These are phyloP conservation scores for Galerucella pusilla DNA, from an alignment of 2,888 invertebrate species.

Conservation along the genomic window DNA sequence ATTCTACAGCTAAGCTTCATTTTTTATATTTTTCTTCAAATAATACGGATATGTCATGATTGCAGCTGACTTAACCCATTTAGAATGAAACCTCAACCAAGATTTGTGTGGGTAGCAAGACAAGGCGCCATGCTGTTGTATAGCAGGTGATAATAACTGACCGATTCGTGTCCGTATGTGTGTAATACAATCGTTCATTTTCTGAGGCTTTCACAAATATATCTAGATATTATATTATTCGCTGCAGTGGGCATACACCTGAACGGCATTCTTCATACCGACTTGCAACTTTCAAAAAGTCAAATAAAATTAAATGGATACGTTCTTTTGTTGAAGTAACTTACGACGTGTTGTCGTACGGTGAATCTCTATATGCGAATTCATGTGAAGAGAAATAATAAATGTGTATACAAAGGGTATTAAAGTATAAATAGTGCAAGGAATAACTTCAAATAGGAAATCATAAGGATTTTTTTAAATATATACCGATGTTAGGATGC, in stretches of 20 bases:
- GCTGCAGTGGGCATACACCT: slow-evolving; percentile 13
- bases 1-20: too few species aligned
- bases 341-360: slow-evolving; percentile 13
- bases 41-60: not conserved
- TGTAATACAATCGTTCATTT: slow-evolving; percentile 57
- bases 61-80: not conserved
- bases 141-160: slow-evolving; percentile 62
- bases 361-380: slow-evolving; percentile 10
- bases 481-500: not conserved
- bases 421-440: not conserved
- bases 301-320: slow-evolving; percentile 15
- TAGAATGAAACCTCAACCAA: not conserved
- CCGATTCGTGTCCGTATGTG: slow-evolving; percentile 52
- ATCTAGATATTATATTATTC: slow-evolving; percentile 25
- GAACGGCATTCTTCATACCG: slow-evolving; percentile 10
- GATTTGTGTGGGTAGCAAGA: slow-evolving; percentile 55
- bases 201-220: slow-evolving; percentile 54
- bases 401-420: slow-evolving; percentile 3
- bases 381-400: slow-evolving; percentile 16
- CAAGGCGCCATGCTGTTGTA: slow-evolving; percentile 58
- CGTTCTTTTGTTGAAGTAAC: slow-evolving; percentile 14
- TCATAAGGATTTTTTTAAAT: not conserved
- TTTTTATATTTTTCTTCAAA: not conserved
- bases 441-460: not conserved
- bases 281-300: slow-evolving; percentile 17